Conservation (phyloP, 2,797 vertebrate genomes). For the Anguilla megastoma region DNA sequence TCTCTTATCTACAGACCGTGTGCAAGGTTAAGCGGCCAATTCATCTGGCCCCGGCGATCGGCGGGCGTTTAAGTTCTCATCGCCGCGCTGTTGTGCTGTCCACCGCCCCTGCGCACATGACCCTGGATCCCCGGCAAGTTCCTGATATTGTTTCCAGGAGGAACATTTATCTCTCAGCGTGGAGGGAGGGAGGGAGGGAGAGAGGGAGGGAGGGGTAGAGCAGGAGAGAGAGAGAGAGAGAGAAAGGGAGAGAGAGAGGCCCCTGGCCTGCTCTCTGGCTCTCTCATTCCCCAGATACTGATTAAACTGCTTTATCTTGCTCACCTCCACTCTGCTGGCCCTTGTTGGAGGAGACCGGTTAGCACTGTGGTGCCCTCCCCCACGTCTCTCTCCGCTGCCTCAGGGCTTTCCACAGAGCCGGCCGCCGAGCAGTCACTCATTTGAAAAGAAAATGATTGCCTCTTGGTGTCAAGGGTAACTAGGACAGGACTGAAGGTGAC, state of each 20-base stretch:
- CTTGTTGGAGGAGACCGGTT: slow-evolving; percentile 34
- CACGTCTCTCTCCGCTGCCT: slow-evolving; percentile 29
- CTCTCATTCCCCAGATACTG: slow-evolving; percentile 40
- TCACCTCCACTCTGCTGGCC: slow-evolving; percentile 43
- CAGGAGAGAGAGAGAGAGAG: slow-evolving; percentile 3
- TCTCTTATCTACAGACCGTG: slow-evolving; percentile 30
- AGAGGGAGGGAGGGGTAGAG: neutral
- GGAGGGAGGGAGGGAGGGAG: neutral
- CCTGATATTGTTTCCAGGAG: slow-evolving; percentile 45
- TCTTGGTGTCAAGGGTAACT: neutral
- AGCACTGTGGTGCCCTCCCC: slow-evolving; percentile 24
- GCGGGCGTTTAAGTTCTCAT: slow-evolving; percentile 15
- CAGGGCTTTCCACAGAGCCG: neutral
- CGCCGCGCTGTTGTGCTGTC: neutral
- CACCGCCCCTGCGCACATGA: slow-evolving; percentile 28
- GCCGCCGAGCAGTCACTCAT: neutral
- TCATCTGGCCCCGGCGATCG: slow-evolving; percentile 22
- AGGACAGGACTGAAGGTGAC: neutral
- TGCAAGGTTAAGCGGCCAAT: slow-evolving; percentile 39
- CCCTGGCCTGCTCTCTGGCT: slow-evolving; percentile 22
- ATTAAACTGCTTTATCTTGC: slow-evolving; percentile 57
- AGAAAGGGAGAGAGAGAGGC: slow-evolving; percentile 27
- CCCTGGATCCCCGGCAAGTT: slow-evolving; percentile 27
- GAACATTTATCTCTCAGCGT: slow-evolving; percentile 45
- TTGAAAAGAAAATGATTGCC: slow-evolving; percentile 16